Conservation (phyloP, 2,113 vertebrate genomes). For the Chlorodrepanis virens region DNA sequence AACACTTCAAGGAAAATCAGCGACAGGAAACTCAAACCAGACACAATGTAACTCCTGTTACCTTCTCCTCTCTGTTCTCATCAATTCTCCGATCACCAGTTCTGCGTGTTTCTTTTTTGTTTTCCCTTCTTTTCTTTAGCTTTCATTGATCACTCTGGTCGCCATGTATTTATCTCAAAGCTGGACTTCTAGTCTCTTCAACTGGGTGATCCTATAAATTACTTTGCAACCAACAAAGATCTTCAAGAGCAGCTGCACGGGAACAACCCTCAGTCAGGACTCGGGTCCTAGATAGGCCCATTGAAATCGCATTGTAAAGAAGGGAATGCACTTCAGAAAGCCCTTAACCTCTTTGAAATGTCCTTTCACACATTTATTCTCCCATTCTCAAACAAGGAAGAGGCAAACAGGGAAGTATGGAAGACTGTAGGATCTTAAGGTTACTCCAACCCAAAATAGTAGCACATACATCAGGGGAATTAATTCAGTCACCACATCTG, state of each 20-base stretch:
- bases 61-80: not conserved
- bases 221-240: not conserved
- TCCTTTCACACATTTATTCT: not conserved
- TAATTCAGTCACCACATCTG: not conserved
- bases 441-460: not conserved
- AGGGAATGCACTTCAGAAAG: not conserved
- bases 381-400: not conserved
- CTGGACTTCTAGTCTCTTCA: not conserved
- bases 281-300: accelerated
- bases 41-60: not conserved
- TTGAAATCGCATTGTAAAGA: not conserved
- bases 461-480: not conserved
- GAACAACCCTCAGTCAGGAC: not conserved
- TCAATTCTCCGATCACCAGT: not conserved
- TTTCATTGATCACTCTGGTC: not conserved
- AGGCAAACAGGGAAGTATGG: not conserved
- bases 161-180: not conserved
- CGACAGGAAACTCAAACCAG: not conserved
- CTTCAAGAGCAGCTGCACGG: not conserved
- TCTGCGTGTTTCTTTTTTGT: accelerated
- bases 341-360: accelerated
- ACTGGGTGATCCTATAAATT: not conserved
- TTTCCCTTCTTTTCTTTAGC: not conserved
- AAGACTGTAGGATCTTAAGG: not conserved
- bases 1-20: not conserved